These are phyloP conservation scores for Eilema caniola DNA, from an alignment of 2,888 invertebrate species.

Conservation along the genomic window DNA sequence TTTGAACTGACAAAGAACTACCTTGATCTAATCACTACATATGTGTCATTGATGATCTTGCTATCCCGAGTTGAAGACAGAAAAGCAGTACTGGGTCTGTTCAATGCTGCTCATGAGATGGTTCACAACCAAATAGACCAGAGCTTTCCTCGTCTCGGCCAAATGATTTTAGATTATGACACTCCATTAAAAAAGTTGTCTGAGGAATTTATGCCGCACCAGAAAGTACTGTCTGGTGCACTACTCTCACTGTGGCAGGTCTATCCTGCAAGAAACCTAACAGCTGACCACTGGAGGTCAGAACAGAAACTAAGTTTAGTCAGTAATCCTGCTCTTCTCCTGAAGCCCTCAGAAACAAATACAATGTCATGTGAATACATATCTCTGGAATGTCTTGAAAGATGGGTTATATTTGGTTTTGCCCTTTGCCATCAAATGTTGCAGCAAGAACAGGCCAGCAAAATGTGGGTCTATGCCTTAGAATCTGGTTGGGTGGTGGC, in stretches of 20 bases:
- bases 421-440: conserved; percentile 96
- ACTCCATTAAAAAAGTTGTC: conserved; percentile 97
- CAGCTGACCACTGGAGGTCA: conserved; percentile 97
- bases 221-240: conserved; percentile 94
- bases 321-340: conserved; percentile 96
- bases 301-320: conserved; percentile 97
- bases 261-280: conserved; percentile 95
- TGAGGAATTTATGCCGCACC: conserved; percentile 98
- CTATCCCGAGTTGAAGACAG: conserved; percentile 99
- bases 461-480: conserved; percentile 96
- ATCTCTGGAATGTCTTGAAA: conserved; percentile 97
- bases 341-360: conserved; percentile 98
- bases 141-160: conserved; percentile 98
- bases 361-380: conserved; percentile 99
- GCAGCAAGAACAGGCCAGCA: conserved; percentile 93
- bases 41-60: conserved; percentile 98
- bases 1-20: conserved; percentile 98
- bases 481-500: conserved; percentile 98
- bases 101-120: conserved; percentile 99
- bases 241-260: conserved; percentile 95
- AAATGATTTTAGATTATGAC: conserved; percentile 99
- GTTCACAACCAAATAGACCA: conserved; percentile 95
- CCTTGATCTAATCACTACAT: conserved; percentile 97
- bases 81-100: conserved; percentile 98
- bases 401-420: conserved; percentile 98